Conservation (phyloP, 1,140 invertebrate genomes). For the Himalopsyche phryganea region DNA sequence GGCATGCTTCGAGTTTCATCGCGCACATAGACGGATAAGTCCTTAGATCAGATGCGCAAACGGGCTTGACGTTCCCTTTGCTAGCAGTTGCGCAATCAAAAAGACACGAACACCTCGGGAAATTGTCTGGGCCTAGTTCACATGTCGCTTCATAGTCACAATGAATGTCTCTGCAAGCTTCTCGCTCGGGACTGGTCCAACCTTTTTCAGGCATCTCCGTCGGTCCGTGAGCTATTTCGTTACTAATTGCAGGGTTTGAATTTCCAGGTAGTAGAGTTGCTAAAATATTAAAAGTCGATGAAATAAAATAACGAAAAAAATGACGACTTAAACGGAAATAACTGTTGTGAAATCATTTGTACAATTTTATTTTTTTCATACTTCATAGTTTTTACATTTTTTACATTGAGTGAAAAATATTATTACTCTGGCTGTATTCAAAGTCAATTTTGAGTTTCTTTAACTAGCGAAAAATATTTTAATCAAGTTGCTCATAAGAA, state of each 20-base stretch:
- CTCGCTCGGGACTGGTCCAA: conserved; percentile 44
- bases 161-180: conserved; percentile 73
- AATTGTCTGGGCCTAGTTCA: conserved; percentile 68
- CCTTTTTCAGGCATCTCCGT: conserved; percentile 29
- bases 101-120: conserved; percentile 69
- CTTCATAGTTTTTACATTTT: too few relatives aligned
- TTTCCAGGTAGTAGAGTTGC: conserved; percentile 39
- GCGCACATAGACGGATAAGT: conserved; percentile 81
- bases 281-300: conserved; percentile 9
- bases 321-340: too few relatives aligned
- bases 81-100: conserved; percentile 62
- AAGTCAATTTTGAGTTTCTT: too few relatives aligned
- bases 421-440: too few relatives aligned
- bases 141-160: conserved; percentile 82
- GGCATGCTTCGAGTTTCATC: conserved; percentile 82
- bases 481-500: too few relatives aligned
- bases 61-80: conserved; percentile 56
- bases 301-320: not conserved
- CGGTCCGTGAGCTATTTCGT: conserved; percentile 30
- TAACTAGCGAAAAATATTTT: too few relatives aligned
- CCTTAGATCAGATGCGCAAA: conserved; percentile 79
- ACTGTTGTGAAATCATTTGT: not conserved
- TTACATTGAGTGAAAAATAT: too few relatives aligned
- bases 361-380: too few relatives aligned
- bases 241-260: conserved; percentile 37